Base-by-base conservation (phyloP, 53 echinoderm and acorn worm genomes). In the Mesocentrotus franciscanus region DNA sequence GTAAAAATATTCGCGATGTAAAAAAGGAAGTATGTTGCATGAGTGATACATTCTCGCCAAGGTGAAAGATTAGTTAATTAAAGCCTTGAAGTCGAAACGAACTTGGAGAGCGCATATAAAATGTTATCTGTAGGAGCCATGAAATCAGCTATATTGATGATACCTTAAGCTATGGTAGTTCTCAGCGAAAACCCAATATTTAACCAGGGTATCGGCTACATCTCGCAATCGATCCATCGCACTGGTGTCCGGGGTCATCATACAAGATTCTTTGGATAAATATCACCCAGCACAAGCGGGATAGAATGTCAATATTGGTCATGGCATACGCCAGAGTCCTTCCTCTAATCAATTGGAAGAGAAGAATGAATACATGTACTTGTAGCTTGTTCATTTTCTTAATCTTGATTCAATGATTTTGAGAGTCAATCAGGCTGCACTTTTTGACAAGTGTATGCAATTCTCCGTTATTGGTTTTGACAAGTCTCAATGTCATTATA, bases 281-380 rank as follows among this genome's bases (percentile, higher is more conserved):
- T 90, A 68, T 61, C 92, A 66, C 61, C 62, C 61, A 22, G 39
- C 36, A 61, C 33, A 35, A 92, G 62, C 56, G 61, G 60, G 39
- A 70, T 35, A 66, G 61, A 39, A 64, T 68, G 92, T 60, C 92
- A 92, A 92, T 92, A 92, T 92, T 92, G 27, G 92, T 64, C 35
- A 64, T 61, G 66, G 39, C 92, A 60, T 64, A 90, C 90, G 33
- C 90, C 90, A 60, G 24, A 26, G 59, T 90, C 30, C 27, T 58
- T 60, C 60, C 61, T 81, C 81, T 39, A 81, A 81, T 81, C 81
- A 81, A 36, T 36, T 33, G 15, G 22, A 27, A 76, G 81, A 36
- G 81, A 11, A 36, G 81, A 18, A 81, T 81, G 42, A 81, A 42
- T 42, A 81, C 42, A 81, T 81, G 81, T 42, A 9, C 76, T 76